A percentile compares a stretch with the other conserved stretches of the same genome.
phyloP scores from a whole-genome alignment of 1,140 invertebrate species.

The Zaprionus ghesquierei region DNA sequence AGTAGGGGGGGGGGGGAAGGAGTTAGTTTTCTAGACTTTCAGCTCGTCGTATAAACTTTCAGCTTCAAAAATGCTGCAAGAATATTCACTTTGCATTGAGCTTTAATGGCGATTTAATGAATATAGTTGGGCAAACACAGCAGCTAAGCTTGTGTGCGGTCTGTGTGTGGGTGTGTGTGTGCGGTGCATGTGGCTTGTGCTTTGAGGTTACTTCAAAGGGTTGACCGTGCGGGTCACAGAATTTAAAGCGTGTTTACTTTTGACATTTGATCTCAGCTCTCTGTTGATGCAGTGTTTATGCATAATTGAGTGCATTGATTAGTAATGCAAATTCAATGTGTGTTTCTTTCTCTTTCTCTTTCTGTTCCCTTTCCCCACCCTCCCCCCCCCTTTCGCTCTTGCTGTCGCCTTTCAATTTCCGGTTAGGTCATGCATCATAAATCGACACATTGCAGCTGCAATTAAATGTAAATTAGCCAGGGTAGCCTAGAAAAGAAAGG shows the following conservation, averaged over 20 bases:
- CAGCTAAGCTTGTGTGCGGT: not conserved
- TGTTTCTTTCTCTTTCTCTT: no score
- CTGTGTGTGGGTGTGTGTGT: not conserved
- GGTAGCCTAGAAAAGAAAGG: not conserved
- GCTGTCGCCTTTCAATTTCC: conserved; percentile 39
- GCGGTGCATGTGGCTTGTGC: not conserved
- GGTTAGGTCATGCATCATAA: conserved; percentile 58
- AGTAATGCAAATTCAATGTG: not conserved
- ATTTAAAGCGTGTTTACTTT: not conserved
- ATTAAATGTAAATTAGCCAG: conserved; percentile 64
- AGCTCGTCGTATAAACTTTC: not conserved
- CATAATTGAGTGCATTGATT: conserved; percentile 9
- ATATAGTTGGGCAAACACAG: not conserved
- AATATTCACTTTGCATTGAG: not conserved
- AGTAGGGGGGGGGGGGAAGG: not conserved
- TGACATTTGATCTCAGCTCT: not conserved
- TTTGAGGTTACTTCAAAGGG: not conserved
- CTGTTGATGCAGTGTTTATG: not conserved
- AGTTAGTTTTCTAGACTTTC: not conserved
- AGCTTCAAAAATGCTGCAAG: not conserved
- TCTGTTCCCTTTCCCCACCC: not conserved
- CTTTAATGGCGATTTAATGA: not conserved
- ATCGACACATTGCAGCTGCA: conserved; percentile 55
- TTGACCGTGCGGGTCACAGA: no score
- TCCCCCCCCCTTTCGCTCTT: not conserved